Percentiles rank a stretch among this genome's conserved stretches.
Conservation (phyloP, 1,140 invertebrate species). For the Cepaea nemoralis region DNA sequence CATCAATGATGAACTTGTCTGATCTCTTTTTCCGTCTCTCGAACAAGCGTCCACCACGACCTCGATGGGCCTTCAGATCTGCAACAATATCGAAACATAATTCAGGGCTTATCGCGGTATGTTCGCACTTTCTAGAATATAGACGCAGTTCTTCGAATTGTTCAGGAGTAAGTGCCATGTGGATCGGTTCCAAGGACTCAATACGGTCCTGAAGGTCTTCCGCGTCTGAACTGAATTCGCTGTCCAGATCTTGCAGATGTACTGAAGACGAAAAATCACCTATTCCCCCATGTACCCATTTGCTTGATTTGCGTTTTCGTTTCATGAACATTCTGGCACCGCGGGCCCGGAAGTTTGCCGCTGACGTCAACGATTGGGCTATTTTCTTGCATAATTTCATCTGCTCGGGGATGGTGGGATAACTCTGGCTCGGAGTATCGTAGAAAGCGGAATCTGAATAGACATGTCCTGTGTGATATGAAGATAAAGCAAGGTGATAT, state of each 20-base stretch:
- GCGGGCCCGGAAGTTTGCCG: slow-evolving; percentile 90
- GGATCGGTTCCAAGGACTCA: slow-evolving; percentile 32
- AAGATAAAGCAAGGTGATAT: not conserved
- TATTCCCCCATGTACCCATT: slow-evolving; percentile 93
- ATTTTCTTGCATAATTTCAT: slow-evolving; percentile 90
- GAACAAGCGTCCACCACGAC: slow-evolving; percentile 84
- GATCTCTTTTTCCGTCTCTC: slow-evolving; percentile 87
- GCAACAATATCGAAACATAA: slow-evolving; percentile 58
- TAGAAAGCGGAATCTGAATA: slow-evolving; percentile 95
- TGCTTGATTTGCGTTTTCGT: slow-evolving; percentile 89
- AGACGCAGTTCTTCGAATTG: slow-evolving; percentile 60
- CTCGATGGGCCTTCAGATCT: slow-evolving; percentile 59
- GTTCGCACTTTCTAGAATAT: slow-evolving; percentile 52
- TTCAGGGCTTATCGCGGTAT: slow-evolving; percentile 53
- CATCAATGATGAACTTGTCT: slow-evolving; percentile 89
- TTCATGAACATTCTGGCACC: slow-evolving; percentile 96
- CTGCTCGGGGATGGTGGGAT: slow-evolving; percentile 95
- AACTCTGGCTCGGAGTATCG: slow-evolving; percentile 79
- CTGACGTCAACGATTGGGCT: slow-evolving; percentile 90
- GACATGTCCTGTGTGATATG: slow-evolving; percentile 81
- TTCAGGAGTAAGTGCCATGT: slow-evolving; percentile 57
- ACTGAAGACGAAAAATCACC: slow-evolving; percentile 72
- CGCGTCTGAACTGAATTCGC: slow-evolving; percentile 50
- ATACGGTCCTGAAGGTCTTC: slow-evolving; percentile 5
- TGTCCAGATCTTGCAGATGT: slow-evolving; percentile 55